Conservation (phyloP, 2,797 vertebrate species). For the Corythornis leucogaster region DNA sequence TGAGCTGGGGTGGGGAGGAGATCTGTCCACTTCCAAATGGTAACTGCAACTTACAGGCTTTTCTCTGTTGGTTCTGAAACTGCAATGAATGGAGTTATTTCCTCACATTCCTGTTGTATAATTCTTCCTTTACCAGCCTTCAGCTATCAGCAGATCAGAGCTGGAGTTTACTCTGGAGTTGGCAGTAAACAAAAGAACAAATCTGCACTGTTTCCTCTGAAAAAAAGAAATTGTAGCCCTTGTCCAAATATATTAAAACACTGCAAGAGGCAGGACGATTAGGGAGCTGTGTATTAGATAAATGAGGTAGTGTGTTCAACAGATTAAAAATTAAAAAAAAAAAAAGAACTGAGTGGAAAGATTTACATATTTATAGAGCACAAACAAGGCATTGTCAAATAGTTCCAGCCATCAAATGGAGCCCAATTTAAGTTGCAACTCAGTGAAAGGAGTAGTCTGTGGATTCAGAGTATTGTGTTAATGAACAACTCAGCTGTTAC, state of each 20-base stretch:
- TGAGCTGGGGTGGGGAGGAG: background rate
- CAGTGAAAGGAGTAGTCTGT: background rate
- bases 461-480: background rate
- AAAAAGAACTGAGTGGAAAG: background rate
- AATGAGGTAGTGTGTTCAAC: background rate
- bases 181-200: constrained; percentile 53
- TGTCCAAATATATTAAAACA: constrained; percentile 20
- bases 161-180: constrained; percentile 23
- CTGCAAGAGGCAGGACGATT: background rate
- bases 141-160: constrained; percentile 33
- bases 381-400: background rate
- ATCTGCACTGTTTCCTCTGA: constrained; percentile 18
- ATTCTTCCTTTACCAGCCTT: constrained; percentile 39
- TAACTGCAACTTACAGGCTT: constrained; percentile 1
- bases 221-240: constrained; percentile 23
- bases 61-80: constrained; percentile 22
- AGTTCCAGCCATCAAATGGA: background rate
- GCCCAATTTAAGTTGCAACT: constrained; percentile 15
- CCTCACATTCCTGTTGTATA: constrained; percentile 31
- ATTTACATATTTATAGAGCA: constrained; percentile 11
- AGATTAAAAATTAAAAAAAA: background rate
- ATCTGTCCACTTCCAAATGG: background rate
- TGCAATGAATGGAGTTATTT: constrained; percentile 30
- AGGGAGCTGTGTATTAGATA: background rate
- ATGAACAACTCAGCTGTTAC: constrained; percentile 24